phyloP scores from a whole-genome alignment of 2,797 vertebrate species.

The Clarias platycephalus region DNA sequence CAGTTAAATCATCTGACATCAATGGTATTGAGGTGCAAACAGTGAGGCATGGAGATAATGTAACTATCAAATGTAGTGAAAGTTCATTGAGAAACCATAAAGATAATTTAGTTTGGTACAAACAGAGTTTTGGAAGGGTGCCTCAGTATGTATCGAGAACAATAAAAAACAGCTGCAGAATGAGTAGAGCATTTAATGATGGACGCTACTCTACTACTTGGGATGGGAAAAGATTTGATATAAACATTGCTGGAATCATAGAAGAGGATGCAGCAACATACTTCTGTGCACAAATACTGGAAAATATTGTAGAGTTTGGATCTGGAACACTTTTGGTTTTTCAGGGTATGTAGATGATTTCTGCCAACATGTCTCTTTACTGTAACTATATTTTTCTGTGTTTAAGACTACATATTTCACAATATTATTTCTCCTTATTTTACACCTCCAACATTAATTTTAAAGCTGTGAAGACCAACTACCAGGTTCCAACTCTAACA shows the following conservation, averaged over 20 bases:
- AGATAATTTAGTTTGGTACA: neutral
- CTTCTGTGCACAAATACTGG: neutral
- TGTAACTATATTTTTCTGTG: neutral
- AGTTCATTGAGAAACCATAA: neutral
- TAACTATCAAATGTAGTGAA: constrained; percentile 6
- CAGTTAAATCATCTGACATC: constrained; percentile 1
- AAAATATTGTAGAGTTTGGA: neutral
- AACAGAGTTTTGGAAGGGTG: constrained; percentile 6
- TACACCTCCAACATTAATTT: neutral
- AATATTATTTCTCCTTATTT: neutral
- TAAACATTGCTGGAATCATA: neutral
- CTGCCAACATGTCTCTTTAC: neutral
- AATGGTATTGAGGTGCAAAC: neutral
- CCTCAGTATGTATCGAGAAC: neutral
- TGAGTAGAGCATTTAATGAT: neutral
- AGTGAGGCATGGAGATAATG: neutral
- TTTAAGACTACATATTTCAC: too few species aligned
- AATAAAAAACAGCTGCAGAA: neutral
- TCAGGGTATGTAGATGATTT: neutral
- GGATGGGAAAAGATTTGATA: neutral
- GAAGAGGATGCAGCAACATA: neutral
- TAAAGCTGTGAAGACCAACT: neutral
- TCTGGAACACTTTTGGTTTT: constrained; percentile 1
- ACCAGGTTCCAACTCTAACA: neutral
- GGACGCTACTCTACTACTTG: neutral